Evolutionary conservation across 2,888 invertebrate species (phyloP).

Genomic region (Sipunculus nudus): DNA sequence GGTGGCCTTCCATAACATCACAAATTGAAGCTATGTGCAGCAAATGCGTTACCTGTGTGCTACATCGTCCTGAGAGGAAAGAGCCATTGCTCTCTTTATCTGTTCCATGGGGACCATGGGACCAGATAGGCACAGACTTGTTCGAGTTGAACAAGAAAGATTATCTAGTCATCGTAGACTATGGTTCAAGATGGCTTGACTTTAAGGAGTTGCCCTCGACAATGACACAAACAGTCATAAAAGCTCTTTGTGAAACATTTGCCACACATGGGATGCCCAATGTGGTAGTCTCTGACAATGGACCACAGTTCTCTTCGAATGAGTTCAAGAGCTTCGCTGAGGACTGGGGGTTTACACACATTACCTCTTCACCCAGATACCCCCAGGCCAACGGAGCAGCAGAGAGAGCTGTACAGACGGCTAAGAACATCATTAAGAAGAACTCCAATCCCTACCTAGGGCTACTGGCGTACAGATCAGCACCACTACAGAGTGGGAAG

Average conservation of each 20-base stretch:
- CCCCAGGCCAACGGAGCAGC: slow-evolving; percentile 40
- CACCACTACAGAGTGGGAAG: too few species aligned
- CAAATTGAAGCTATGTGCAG: slow-evolving; percentile 9
- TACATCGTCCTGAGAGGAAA: background rate
- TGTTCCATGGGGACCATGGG: slow-evolving; percentile 12
- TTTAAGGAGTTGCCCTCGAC: too few species aligned
- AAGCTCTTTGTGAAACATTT: slow-evolving; percentile 15
- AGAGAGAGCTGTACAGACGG: slow-evolving; percentile 36
- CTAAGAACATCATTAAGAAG: slow-evolving; percentile 31
- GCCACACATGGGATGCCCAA: slow-evolving; percentile 25
- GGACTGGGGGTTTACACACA: slow-evolving; percentile 33
- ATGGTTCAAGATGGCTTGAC: slow-evolving; percentile 10
- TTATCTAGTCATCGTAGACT: slow-evolving; percentile 15
- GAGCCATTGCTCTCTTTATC: slow-evolving; percentile 13
- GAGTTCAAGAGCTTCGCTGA: slow-evolving; percentile 28
- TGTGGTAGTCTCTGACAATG: slow-evolving; percentile 32
- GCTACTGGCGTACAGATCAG: slow-evolving; percentile 4
- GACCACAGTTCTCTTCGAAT: slow-evolving; percentile 20
- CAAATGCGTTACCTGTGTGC: slow-evolving; percentile 9
- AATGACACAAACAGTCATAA: slow-evolving; percentile 22
- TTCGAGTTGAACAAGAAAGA: slow-evolving; percentile 10
- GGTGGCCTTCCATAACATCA: slow-evolving; percentile 7
- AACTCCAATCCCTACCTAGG: too few species aligned
- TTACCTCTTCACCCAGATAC: slow-evolving; percentile 30
- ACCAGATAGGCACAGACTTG: slow-evolving; percentile 13